Percentiles rank a stretch among this genome's conserved stretches.
Evolutionary conservation across 2,888 invertebrate species (phyloP).

Genomic region (Hirtodrosophila trivittata): DNA sequence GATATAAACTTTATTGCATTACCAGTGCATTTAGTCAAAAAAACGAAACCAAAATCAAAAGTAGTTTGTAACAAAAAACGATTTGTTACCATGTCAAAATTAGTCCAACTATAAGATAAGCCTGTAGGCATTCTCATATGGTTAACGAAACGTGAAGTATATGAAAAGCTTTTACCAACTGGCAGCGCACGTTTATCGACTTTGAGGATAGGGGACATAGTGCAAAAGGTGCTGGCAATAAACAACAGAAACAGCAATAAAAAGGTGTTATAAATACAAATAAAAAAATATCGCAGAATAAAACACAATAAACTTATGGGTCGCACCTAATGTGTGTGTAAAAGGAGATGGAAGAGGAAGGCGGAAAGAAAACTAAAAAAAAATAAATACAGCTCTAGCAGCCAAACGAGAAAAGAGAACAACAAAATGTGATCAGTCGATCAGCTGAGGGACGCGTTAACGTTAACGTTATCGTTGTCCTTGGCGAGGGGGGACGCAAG

Average conservation of each 20-base stretch:
- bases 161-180: no score
- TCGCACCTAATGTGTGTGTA: no score
- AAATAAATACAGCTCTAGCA: no score
- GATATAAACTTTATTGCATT: neutral
- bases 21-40: neutral
- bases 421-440: conserved; percentile 28
- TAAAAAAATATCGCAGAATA: no score
- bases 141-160: no score
- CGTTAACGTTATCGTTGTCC: conserved; percentile 34
- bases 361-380: neutral
- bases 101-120: neutral
- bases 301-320: no score
- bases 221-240: no score
- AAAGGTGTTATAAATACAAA: no score
- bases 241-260: no score
- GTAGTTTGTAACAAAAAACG: neutral
- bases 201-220: no score
- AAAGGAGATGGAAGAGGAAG: no score
- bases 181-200: no score
- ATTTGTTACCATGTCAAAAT: neutral
- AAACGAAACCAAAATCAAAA: neutral
- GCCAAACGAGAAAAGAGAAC: conserved; percentile 18
- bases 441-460: conserved; percentile 36
- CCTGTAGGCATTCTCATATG: neutral
- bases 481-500: conserved; percentile 21